Conservation (phyloP, 2,888 invertebrate species). For the Drosophila neonasuta region DNA sequence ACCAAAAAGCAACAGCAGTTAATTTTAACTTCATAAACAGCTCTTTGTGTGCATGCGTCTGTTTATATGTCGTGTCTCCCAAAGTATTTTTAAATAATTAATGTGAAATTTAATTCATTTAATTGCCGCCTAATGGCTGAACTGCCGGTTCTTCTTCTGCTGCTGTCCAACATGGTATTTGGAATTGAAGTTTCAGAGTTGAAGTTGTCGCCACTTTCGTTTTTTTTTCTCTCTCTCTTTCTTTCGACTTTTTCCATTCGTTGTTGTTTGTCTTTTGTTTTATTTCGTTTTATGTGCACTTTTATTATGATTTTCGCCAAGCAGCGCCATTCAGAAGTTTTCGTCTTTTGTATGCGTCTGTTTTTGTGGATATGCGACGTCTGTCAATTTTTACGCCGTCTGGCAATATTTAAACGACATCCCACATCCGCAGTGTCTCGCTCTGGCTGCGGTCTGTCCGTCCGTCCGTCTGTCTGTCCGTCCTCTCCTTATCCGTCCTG, state of each 20-base stretch:
- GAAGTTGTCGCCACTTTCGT: slow-evolving; percentile 54
- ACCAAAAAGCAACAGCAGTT: slow-evolving; percentile 32
- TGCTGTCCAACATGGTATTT: slow-evolving; percentile 12
- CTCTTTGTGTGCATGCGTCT: slow-evolving; percentile 28
- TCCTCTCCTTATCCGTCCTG: slow-evolving; percentile 51
- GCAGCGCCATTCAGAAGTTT: slow-evolving; percentile 43
- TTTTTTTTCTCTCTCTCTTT: slow-evolving; percentile 39
- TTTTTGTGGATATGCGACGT: slow-evolving; percentile 59
- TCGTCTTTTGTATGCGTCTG: slow-evolving; percentile 30
- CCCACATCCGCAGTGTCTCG: slow-evolving; percentile 65
- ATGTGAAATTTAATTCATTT: slow-evolving; percentile 71
- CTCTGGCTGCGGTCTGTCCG: slow-evolving; percentile 18
- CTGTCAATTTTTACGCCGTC: slow-evolving; percentile 74
- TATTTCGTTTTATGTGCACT: slow-evolving; percentile 18
- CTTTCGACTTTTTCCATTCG: not conserved
- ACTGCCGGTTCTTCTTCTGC: slow-evolving; percentile 12
- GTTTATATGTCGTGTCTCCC: slow-evolving; percentile 12
- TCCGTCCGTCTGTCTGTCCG: slow-evolving; percentile 12
- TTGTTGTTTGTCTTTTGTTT: slow-evolving; percentile 20
- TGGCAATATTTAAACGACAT: slow-evolving; percentile 73
- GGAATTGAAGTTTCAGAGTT: slow-evolving; percentile 11
- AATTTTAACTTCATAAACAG: slow-evolving; percentile 44
- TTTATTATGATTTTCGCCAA: slow-evolving; percentile 30
- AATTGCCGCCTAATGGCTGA: slow-evolving; percentile 61
- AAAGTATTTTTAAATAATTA: slow-evolving; percentile 54